Base-by-base conservation (phyloP, 2,113 vertebrate genomes). In the Drymodes brunneopygia region DNA sequence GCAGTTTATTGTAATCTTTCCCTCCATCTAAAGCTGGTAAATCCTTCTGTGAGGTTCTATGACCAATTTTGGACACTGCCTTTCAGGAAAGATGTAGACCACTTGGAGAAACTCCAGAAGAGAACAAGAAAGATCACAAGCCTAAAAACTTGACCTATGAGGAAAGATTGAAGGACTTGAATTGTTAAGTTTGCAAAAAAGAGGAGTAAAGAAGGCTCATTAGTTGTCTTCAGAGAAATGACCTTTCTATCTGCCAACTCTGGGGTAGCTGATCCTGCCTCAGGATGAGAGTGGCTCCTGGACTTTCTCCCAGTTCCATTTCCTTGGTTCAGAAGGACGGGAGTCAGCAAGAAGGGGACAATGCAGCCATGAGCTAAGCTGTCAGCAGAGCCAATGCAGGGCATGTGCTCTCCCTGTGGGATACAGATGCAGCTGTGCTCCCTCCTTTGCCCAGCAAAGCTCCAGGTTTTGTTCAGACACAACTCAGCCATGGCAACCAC, bases 31-130 rank as follows among this genome's bases (percentile, higher is more conserved):
- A 81, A 2, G 6, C 22, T 80, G 51, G 35, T 51, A 88, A 78
- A 81, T 56, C 47, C 44, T 92, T 24, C 44, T 70, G 10, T 35
- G 80, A 73, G 66, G 62, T 70, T 95, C 58, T 80, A 4, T 93
- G 67, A 53, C 88, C 64, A 73, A 4, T 66, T 95, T 81, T 83
- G 86, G 86, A 56, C 35, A 44, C 29, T 28, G 72, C 60, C 35
- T 81, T 95, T 92, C 58, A 90, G 44, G 50, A 62, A 90, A 92
- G 75, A 71, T 40, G 19, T 28, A 64, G 51, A 62, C 11, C 17
- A 71, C 65, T 78, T 93, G 86, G 75, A 95, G 29, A 78, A 92
- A 66, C 13, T 90, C 82, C 92, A 94, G 75, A 86, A 44, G 17
- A 78, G 35, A 92, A 58, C 5, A 53, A 70, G 71, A 72, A 80